Base-by-base conservation (phyloP, 2,797 vertebrate species). In the Zalophus californianus region DNA sequence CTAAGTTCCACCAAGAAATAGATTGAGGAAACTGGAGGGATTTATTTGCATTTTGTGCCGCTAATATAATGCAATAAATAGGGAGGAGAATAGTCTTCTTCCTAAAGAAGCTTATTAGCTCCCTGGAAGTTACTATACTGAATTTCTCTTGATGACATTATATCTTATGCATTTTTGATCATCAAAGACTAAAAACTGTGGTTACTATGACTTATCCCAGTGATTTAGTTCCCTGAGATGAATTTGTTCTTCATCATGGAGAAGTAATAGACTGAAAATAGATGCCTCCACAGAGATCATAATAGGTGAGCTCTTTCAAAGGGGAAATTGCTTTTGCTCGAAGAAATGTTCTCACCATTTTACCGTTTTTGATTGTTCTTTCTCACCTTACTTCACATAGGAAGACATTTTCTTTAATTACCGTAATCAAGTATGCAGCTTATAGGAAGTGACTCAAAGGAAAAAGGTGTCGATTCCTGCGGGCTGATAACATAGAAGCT, bases 371-470 rank as follows among this genome's bases (percentile, higher is more conserved):
- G 1, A 92, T 98, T 98, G 90, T 98, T 96, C 87, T 95, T 91
- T 97, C 89, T 95, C 96, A 96, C 97, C 97, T 98, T 97, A 96
- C 68, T 97, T 98, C 88, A 95, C 88, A 97, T 92, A 94, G 94
- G 88, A 95, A 97, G 97, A 96, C 0, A 4, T 96, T 96, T 96
- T 96, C 94, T 96, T 97, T 96, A 97, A 97, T 98, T 97, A 95
- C 75, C 23, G 89, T 94, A 97, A 97, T 97, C 90, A 91, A 98
- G 79, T 93, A 60, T 68, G 78, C 54, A 72, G 88, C 86, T 96
- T 84, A 85, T 29, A 96, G 97, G 98, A 98, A 98, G 96, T 98
- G 98, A 98, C 95, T 97, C 97, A 98, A 96, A 97, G 98, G 97
- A 97, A 98, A 95, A 97, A 96, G 96, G 97, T 97, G 97, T 92